phyloP scores from a whole-genome alignment of 92 coral and sea anemone genomes.

The Bergia puertoricense region DNA sequence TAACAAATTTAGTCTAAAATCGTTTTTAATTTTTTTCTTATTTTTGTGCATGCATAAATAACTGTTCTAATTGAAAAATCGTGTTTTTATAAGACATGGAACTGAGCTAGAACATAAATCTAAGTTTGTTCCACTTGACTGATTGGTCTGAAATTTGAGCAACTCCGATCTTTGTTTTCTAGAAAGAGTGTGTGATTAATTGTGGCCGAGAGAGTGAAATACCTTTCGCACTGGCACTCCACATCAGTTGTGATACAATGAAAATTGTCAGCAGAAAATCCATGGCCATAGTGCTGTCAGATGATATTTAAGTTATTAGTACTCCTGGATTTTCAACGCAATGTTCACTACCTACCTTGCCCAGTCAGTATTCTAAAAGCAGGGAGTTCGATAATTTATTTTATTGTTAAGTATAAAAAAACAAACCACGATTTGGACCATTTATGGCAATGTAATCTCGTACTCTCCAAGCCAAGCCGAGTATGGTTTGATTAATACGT shows the following conservation, averaged over 20 bases:
- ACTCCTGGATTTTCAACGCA: not conserved
- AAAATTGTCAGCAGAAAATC: not conserved
- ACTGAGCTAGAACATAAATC: no score
- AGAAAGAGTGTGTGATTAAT: not conserved
- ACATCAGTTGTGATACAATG: not conserved
- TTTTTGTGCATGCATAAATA: no score
- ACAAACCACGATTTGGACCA: not conserved
- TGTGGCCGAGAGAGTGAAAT: not conserved
- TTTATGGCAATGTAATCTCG: not conserved
- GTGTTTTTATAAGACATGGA: no score
- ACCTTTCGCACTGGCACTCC: not conserved
- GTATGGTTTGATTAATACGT: not conserved
- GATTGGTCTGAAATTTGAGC: no score
- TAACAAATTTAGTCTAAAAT: no score
- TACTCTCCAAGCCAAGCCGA: not conserved
- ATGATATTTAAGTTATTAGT: no score
- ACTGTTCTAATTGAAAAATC: no score
- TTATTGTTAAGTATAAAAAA: no score
- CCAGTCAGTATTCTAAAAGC: not conserved
- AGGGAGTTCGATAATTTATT: not conserved
- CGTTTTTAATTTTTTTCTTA: no score
- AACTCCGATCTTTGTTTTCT: no score
- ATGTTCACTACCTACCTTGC: not conserved
- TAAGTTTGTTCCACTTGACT: no score
- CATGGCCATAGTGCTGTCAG: not conserved